Evolutionary conservation across 2,797 vertebrate genomes (phyloP), one percentile per base, ranked within the genome.

Genomic region (Sebastolobus altivelis): DNA sequence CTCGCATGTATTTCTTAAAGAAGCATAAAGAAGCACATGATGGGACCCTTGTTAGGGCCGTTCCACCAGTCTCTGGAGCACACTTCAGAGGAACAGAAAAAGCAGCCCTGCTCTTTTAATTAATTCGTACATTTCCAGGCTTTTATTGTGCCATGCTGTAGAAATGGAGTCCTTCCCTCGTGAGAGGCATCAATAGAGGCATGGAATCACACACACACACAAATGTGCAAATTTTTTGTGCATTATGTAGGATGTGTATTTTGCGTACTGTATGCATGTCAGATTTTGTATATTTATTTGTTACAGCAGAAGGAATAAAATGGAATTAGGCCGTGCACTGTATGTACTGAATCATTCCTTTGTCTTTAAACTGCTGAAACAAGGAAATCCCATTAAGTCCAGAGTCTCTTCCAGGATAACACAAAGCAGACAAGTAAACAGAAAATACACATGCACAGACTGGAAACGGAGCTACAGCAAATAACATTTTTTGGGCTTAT

Each of bases 341-440:
- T 77, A 71, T 86, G 81, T 77, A 77, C 70, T 66, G 81, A 86
- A 78, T 86, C 67, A 76, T 80, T 80, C n/a, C 49, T 91, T 91
- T 90, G 81, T 83, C 58, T 87, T 82, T 83, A 75, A 89, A 87
- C 79, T 85, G 87, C 87, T 73, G 81, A 86, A 90, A 92, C 80
- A 88, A 86, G 82, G 33, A 85, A 88, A 94, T 91, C 88, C 85
- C 82, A 87, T 91, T 85, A 88, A 82, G 79, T 82, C 58, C n/a
- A 3, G 27, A 69, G 72, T 86, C 77, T 87, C 60, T 75, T 84
- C 61, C 72, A 81, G 85, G 68, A 85, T 88, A 86, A 75, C 70
- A 60, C 75, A 83, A 89, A 85, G 77, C 71, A 85, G 74, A 86
- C 54, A 68, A 67, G 33, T 69, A 77, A 87, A 88, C 74, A 83